Evolutionary conservation across 2,888 invertebrate genomes (phyloP), one percentile per base, ranked within the genome.

Genomic region (Leptinotarsa haldemani): DNA sequence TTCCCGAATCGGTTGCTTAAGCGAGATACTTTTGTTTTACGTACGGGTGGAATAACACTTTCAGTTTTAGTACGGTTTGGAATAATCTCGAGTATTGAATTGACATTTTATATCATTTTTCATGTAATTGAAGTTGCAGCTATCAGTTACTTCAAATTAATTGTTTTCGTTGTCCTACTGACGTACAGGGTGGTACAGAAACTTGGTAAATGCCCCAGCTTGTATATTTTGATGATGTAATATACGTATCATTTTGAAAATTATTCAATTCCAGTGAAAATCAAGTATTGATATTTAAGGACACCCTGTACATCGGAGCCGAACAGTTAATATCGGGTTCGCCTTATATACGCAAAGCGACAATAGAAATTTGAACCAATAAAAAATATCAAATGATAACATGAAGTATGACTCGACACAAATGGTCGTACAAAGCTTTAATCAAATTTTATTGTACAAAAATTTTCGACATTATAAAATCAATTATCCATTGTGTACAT

Each of bases 381-480:
- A 79, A 70, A 73, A 75, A 77, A 79, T 76, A 80, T 78, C 78
- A 78, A 76, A 78, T 65, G 53, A 68, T 47, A 75, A 63, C 56
- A 46, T 65, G 48, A 77, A 70, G 25, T 74, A 65, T 64, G 77
- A 74, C 75, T 74, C 20, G 30, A 70, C 66, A 69, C 73, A 76
- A 63, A 61, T 52, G 20, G 76, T 76, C 80, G 75, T 79, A 81
- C 83, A 84, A 30, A 85, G 85, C 85, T 85, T 86, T 86, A 85
- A 79, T 83, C 83, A 85, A 82, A 84, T 83, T 82, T 83, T 85
- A 85, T 85, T 85, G 85, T 86, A 85, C 84, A 85, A 85, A 85
- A 81, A 81, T 82, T 80, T 78, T 81, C 77, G 77, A 79, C 78
- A 82, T 83, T 84, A 83, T 75, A 71, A 75, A 40, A 76, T 73